Percentiles rank a stretch among this genome's conserved stretches.
phyloP scores from a whole-genome alignment of 1,140 invertebrate species.

The Nephotettix cincticeps region DNA sequence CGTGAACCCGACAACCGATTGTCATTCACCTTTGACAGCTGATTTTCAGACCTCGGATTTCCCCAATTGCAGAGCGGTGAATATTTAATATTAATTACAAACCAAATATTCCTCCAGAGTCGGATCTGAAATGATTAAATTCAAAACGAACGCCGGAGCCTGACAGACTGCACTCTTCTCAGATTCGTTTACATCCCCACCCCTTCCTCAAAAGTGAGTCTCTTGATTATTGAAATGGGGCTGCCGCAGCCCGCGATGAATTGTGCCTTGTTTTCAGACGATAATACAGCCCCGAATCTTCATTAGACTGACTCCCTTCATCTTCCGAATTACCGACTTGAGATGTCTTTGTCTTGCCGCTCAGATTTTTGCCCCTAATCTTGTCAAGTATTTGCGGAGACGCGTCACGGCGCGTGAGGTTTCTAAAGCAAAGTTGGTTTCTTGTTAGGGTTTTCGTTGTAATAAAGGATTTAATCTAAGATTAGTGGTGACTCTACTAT shows the following conservation, averaged over 20 bases:
- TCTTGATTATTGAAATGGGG: constrained; percentile 20
- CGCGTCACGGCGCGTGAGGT: no score
- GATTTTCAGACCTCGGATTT: background rate
- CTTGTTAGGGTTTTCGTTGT: no score
- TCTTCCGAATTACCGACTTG: constrained; percentile 9
- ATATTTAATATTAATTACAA: constrained; percentile 24
- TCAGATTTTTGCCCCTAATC: constrained; percentile 13
- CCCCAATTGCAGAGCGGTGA: background rate
- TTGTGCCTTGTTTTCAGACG: constrained; percentile 18
- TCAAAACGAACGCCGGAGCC: no score
- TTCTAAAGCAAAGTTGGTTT: no score
- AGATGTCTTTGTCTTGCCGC: background rate
- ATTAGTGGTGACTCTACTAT: no score
- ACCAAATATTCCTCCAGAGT: background rate
- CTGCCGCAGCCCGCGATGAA: constrained; percentile 1
- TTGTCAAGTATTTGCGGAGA: background rate
- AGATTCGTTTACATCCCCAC: no score
- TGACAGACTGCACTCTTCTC: no score
- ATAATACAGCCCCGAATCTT: constrained; percentile 10
- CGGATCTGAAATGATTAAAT: no score
- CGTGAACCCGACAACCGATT: no score
- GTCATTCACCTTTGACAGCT: background rate
- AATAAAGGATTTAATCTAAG: no score
- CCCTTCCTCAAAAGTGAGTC: background rate
- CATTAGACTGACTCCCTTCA: constrained; percentile 10